These are phyloP conservation scores for Temnothorax rugatulus DNA, from an alignment of 2,888 invertebrate species.

Conservation along the genomic window DNA sequence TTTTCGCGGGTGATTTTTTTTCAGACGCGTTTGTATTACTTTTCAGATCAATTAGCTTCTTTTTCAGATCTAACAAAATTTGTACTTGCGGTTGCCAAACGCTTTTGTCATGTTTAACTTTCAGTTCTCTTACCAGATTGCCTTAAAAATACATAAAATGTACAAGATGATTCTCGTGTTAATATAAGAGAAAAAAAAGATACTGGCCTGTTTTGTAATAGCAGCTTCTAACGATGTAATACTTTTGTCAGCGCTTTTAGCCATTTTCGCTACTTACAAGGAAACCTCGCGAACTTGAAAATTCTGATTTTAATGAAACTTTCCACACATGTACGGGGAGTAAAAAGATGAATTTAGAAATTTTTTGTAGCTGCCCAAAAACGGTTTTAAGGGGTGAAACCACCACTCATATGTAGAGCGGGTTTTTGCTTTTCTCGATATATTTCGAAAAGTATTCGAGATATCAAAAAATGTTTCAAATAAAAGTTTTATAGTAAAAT, in stretches of 20 bases:
- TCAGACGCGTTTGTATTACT: too few species aligned
- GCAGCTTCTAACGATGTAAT: slow-evolving; percentile 88
- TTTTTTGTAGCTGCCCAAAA: too few species aligned
- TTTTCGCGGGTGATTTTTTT: slow-evolving; percentile 52
- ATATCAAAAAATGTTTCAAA: too few species aligned
- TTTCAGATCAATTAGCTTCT: slow-evolving; percentile 85
- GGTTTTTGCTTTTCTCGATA: too few species aligned
- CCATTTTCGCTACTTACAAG: slow-evolving; percentile 79
- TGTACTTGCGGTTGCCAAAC: slow-evolving; percentile 93
- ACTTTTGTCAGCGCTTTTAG: slow-evolving; percentile 76
- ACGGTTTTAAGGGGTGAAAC: too few species aligned
- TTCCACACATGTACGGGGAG: too few species aligned
- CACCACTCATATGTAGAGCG: too few species aligned
- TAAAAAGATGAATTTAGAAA: too few species aligned
- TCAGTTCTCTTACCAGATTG: slow-evolving; percentile 92
- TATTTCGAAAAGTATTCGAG: too few species aligned
- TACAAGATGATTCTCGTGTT: background rate
- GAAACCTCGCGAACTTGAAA: too few species aligned
- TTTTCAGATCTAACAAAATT: slow-evolving; percentile 91
- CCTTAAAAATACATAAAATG: slow-evolving; percentile 87
- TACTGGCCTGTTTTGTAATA: slow-evolving; percentile 88
- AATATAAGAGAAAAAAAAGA: background rate
- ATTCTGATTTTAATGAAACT: too few species aligned
- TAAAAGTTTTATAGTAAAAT: too few species aligned
- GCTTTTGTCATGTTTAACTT: slow-evolving; percentile 91